phyloP scores from a whole-genome alignment of 2,113 vertebrate species.

The Heterochromis multidens region DNA sequence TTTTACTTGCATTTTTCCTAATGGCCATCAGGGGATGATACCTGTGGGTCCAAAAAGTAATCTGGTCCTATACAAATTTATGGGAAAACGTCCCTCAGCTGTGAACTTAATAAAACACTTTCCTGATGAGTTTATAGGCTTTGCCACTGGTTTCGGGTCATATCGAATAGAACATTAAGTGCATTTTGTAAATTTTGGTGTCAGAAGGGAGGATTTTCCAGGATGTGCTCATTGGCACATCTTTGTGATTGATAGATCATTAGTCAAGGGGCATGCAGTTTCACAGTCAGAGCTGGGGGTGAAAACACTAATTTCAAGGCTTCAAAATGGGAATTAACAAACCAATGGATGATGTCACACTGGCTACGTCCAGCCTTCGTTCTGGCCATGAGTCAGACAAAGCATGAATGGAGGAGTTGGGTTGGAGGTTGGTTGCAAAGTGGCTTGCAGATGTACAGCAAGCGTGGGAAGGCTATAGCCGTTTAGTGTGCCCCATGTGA shows the following conservation, averaged over 20 bases:
- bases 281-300: background rate
- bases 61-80: background rate
- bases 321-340: background rate
- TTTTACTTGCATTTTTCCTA: background rate
- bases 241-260: background rate
- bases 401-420: background rate
- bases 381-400: background rate
- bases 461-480: background rate
- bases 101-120: no score
- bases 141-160: background rate
- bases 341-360: background rate
- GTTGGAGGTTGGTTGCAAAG: background rate
- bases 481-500: background rate
- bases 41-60: background rate
- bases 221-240: background rate
- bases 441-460: background rate
- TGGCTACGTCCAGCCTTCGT: background rate
- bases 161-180: background rate
- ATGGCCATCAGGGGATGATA: no score
- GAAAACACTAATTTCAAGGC: background rate
- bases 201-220: background rate
- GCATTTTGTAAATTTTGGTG: background rate
- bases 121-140: no score
- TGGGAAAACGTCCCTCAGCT: background rate
- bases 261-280: background rate